Evolutionary conservation across 2,888 invertebrate species (phyloP).

Genomic region (Oeneis ivallda): DNA sequence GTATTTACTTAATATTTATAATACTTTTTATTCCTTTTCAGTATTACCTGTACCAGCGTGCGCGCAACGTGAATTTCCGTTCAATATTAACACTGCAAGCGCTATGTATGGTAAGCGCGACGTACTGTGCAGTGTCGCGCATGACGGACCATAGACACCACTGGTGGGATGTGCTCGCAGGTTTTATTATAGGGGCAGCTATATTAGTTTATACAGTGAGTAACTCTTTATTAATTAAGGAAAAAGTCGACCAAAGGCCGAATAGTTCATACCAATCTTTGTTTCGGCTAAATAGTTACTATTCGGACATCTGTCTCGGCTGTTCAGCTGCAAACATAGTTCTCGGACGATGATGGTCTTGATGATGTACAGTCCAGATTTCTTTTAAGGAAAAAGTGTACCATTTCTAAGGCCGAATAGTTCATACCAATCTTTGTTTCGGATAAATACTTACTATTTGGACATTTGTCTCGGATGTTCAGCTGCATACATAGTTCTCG

Average conservation of each 20-base stretch:
- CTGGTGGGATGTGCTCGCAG: slow-evolving; percentile 89
- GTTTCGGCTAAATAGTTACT: not conserved
- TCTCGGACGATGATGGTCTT: too few relatives aligned
- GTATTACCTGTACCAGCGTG: slow-evolving; percentile 82
- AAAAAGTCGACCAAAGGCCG: not conserved
- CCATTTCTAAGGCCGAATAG: too few relatives aligned
- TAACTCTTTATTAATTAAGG: slow-evolving; percentile 28
- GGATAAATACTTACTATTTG: not conserved
- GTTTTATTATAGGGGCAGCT: slow-evolving; percentile 78
- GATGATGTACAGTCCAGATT: too few relatives aligned
- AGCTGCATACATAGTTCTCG: too few relatives aligned
- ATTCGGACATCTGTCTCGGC: not conserved
- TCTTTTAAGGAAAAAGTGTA: too few relatives aligned
- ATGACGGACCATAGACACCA: slow-evolving; percentile 88
- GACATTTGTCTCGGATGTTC: not conserved
- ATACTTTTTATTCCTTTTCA: slow-evolving; percentile 48
- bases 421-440: not conserved
- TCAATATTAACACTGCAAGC: slow-evolving; percentile 74
- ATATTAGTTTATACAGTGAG: slow-evolving; percentile 82
- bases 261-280: not conserved
- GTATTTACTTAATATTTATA: too few relatives aligned
- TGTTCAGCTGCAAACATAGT: too few relatives aligned
- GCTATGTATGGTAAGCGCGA: slow-evolving; percentile 69
- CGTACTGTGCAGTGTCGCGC: slow-evolving; percentile 83
- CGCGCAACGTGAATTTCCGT: slow-evolving; percentile 47